Evolutionary conservation across 2,888 invertebrate genomes (phyloP).

Genomic region (Deroplatys truncata): DNA sequence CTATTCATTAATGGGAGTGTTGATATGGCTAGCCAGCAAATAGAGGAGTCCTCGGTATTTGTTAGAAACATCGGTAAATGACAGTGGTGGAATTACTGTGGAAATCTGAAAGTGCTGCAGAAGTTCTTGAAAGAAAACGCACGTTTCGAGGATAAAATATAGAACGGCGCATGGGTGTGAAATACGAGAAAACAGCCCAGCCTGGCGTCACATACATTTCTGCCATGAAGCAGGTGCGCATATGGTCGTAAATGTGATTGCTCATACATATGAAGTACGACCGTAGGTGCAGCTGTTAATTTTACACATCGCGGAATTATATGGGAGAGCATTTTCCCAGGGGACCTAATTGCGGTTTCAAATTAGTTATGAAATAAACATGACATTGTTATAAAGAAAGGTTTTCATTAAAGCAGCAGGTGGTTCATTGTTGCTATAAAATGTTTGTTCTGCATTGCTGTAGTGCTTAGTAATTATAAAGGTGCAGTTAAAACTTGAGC

Average conservation of each 20-base stretch:
- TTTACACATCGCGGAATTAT: background rate
- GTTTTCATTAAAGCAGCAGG: background rate
- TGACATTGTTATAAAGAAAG: background rate
- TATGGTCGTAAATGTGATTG: background rate
- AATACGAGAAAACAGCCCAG: too few relatives aligned
- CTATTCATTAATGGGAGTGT: too few relatives aligned
- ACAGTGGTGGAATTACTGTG: too few relatives aligned
- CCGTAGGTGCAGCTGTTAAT: background rate
- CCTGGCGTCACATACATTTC: too few relatives aligned
- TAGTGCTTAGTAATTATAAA: background rate
- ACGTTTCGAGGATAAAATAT: too few relatives aligned
- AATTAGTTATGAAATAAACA: background rate
- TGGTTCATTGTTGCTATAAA: background rate
- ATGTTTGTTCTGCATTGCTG: background rate
- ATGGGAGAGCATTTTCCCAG: background rate
- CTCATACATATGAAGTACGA: background rate
- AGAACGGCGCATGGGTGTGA: too few relatives aligned
- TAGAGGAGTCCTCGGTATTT: too few relatives aligned
- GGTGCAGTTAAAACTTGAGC: background rate
- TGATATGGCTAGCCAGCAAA: too few relatives aligned
- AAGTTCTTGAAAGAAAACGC: too few relatives aligned
- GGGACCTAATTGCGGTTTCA: background rate
- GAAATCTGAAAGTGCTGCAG: too few relatives aligned
- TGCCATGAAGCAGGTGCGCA: background rate
- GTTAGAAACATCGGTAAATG: too few relatives aligned